Evolutionary conservation across 23 tunicate genomes (phyloP), one percentile per base, ranked within the genome.

Genomic region (Phallusia fumigata): DNA sequence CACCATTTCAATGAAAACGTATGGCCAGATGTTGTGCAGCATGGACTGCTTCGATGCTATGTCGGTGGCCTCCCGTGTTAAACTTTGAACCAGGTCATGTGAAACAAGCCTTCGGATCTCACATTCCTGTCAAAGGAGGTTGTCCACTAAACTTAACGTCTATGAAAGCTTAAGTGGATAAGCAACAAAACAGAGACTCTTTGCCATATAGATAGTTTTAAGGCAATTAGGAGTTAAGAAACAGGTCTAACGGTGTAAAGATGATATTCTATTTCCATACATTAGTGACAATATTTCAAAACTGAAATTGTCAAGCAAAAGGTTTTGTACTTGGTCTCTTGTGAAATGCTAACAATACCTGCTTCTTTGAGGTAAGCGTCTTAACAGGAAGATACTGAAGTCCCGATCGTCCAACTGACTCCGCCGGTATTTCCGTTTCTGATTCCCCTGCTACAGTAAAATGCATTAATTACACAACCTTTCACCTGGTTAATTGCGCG

Each of bases 331-430:
- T n/a, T n/a, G n/a, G n/a, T n/a, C n/a, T n/a, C n/a, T 40, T 10
- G 47, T 40, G 47, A 40, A 65, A 5, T n/a, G n/a, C n/a, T n/a
- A n/a, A n/a, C n/a, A n/a, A 26, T 74, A 74, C 78, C 78, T 33
- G 40, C 30, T 33, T 74, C 45, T 31, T 74, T 19, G n/a, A 19
- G 26, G 40, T 30, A 24, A 74, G 40, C 8, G 40, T 33, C 35
- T 31, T 30, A 19, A 33, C 44, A 82, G 64, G 81, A 53, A 28
- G 64, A 74, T 86, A 82, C 64, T 85, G 89, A 79, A 90, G 77
- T 10, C 89, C 95, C 16, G 84, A 81, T 90, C 80, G 81, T 19
- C 95, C 95, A 33, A 90, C 88, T n/a, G 95, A 81, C 77, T 90
- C 95, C 15, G 32, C 84, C 28, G 73, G 30, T 72, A 36, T 78